Conservation (phyloP, 2,113 vertebrate genomes). For the Illadopsis cleaveri region DNA sequence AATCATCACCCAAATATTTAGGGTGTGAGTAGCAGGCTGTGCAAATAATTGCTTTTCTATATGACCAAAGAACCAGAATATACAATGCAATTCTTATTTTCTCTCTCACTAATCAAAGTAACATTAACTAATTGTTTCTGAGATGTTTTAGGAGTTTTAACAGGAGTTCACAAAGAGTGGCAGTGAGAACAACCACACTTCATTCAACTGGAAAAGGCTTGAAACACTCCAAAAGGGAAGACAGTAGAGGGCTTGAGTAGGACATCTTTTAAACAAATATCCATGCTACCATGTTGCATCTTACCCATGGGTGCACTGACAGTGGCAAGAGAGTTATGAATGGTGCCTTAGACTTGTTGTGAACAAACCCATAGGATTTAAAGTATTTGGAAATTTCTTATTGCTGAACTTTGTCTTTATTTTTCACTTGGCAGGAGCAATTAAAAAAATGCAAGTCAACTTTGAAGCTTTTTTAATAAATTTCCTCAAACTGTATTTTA, state of each 20-base stretch:
- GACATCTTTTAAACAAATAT: neutral
- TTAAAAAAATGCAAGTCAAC: neutral
- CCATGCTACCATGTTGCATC: neutral
- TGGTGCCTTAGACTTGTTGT: neutral
- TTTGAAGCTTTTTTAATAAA: neutral
- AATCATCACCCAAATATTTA: constrained; percentile 46
- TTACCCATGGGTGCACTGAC: neutral
- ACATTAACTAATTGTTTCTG: neutral
- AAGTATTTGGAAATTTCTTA: neutral
- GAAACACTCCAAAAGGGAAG: neutral
- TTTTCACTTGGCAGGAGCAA: neutral
- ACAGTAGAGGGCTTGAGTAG: neutral
- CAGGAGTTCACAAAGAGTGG: neutral
- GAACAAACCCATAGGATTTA: neutral
- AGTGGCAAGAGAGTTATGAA: neutral
- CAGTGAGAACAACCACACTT: neutral
- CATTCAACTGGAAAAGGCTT: neutral
- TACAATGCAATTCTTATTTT: neutral
- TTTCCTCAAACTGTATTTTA: neutral
- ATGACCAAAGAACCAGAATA: neutral
- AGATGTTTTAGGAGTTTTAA: neutral
- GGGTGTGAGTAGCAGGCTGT: neutral
- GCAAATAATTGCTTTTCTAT: neutral
- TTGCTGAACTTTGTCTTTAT: neutral
- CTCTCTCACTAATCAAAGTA: neutral